Base-by-base conservation (phyloP, 2,888 invertebrate species). In the Scaptomyza tumidula region DNA sequence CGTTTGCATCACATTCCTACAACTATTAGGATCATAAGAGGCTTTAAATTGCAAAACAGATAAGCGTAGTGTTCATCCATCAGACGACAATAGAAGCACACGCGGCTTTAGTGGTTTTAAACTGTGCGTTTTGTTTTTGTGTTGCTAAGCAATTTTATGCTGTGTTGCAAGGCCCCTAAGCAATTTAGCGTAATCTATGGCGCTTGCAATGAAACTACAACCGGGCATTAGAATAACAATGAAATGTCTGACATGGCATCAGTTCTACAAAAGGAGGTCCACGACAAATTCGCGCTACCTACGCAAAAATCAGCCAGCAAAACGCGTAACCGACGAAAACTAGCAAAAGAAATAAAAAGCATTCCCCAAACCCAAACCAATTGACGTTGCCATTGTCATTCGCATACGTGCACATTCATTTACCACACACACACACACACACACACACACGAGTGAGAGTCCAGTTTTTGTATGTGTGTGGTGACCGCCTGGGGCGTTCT, bases 381-480 rank as follows among this genome's bases (percentile, higher is more conserved):
- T 82, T 87, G 81, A 87, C 86, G 76, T 73, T 75, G 72, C 79
- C 73, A 82, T 85, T 87, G 88, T 85, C 88, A 87, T 74, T 74
- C 78, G 61, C 76, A 76, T 62, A 65, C 70, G 70, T 59, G 59
- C 78, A 58, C 76, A 76, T 78, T 62, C 75, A 78, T 70, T 78
- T 74, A 60, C 70, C 75, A 39, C 63, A 48, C 46, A 57, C 63
- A 63, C 52, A 59, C n/a, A n/a, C n/a, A n/a, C n/a, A n/a, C n/a
- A 50, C 27, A 43, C 19, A 37, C 29, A 33, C 43, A 43, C 29
- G n/a, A 19, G 19, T 31, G 16, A 9, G 60, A 43, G 75, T 57
- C 68, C 77, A 77, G 14, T 39, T 14, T 16, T 9, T 39, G 10
- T 37, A 13, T 33, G 35, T 44, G 62, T 44, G 74, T 39, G 74